phyloP scores from a whole-genome alignment of 1,140 invertebrate genomes.

The Drosophila sucinea region DNA sequence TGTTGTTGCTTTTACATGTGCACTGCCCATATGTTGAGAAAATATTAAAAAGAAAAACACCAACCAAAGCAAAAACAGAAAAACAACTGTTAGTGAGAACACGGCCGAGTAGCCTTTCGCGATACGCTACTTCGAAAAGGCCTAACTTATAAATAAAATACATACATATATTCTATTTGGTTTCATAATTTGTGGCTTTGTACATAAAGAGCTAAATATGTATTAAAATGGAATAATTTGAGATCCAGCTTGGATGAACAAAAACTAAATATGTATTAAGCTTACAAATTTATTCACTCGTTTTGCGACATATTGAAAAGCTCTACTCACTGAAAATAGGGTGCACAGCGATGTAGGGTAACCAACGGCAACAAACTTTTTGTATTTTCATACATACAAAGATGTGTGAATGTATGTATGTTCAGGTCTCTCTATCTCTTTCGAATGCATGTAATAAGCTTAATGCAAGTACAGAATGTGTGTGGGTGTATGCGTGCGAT shows the following conservation, averaged over 20 bases:
- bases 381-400: not conserved
- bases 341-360: constrained; percentile 3
- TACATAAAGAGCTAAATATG: no score
- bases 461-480: constrained; percentile 46
- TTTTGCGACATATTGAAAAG: no score
- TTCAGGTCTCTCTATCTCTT: constrained; percentile 27
- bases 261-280: no score
- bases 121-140: constrained; percentile 2
- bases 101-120: not conserved
- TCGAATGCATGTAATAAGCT: constrained; percentile 61
- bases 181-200: no score
- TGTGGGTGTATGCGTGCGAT: constrained; percentile 29
- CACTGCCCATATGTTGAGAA: constrained; percentile 44
- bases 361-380: constrained; percentile 20
- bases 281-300: no score
- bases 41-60: constrained; percentile 35
- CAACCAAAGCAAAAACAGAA: constrained; percentile 45
- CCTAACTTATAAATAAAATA: no score
- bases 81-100: constrained; percentile 35
- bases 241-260: no score
- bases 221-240: no score
- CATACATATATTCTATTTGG: no score
- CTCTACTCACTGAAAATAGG: not conserved
- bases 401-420: constrained; percentile 10
- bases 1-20: constrained; percentile 49